phyloP scores from a whole-genome alignment of 2,888 invertebrate species.

The Nasonia oneida region DNA sequence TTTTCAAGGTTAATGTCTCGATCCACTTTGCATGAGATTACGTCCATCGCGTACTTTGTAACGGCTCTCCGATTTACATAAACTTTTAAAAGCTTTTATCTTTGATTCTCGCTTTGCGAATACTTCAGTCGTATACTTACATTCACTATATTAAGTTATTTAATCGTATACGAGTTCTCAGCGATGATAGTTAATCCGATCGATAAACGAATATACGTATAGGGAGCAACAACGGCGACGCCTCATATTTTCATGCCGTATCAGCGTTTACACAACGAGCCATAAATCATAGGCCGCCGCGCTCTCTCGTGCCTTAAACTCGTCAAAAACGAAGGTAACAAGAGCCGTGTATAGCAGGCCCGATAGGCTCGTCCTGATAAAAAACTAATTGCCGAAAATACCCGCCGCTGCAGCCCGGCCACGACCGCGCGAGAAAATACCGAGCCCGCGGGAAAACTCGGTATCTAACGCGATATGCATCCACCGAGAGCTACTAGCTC shows the following conservation, averaged over 20 bases:
- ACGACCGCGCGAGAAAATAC: background rate
- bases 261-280: background rate
- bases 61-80: constrained; percentile 6
- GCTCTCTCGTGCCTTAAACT: background rate
- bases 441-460: background rate
- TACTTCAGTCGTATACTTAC: background rate
- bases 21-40: constrained; percentile 27
- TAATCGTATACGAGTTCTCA: background rate
- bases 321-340: background rate
- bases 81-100: constrained; percentile 34
- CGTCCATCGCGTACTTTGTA: background rate
- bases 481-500: background rate
- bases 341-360: too few relatives aligned
- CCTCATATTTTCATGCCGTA: background rate
- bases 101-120: background rate
- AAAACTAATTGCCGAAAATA: constrained; percentile 36
- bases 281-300: background rate
- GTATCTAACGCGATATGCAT: background rate
- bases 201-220: background rate
- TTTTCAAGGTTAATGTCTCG: background rate
- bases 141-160: background rate
- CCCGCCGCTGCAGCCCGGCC: background rate
- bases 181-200: background rate
- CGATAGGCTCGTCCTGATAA: background rate
- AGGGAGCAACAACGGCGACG: background rate